Conservation (phyloP, 2,888 invertebrate genomes). For the Drosophila macrospina region DNA sequence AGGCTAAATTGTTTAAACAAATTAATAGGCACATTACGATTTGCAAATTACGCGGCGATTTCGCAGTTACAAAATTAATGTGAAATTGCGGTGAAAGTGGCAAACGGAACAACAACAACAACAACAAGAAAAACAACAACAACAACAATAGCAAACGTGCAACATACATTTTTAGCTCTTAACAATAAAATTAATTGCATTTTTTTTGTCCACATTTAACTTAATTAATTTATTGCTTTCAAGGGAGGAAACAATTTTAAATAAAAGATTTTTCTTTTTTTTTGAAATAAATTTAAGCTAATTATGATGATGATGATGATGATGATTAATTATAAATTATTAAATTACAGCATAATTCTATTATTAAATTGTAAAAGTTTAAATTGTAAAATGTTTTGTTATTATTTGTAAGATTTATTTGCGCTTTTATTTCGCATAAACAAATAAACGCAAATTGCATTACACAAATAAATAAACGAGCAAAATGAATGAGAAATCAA, state of each 20-base stretch:
- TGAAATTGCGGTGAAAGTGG: constrained; percentile 6
- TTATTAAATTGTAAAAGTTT: constrained; percentile 60
- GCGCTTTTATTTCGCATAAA: constrained; percentile 16
- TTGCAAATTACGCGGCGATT: constrained; percentile 2
- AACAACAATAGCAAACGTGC: constrained; percentile 7
- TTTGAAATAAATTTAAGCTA: constrained; percentile 27
- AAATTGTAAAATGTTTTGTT: constrained; percentile 75
- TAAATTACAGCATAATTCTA: constrained; percentile 28
- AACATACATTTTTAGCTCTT: constrained; percentile 36
- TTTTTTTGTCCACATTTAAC: constrained; percentile 16
- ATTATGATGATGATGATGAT: constrained; percentile 38
- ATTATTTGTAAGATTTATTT: constrained; percentile 75
- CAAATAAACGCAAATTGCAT: constrained; percentile 34
- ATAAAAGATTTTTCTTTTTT: constrained; percentile 29
- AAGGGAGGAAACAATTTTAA: constrained; percentile 9
- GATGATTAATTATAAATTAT: constrained; percentile 25
- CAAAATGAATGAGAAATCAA: constrained; percentile 30
- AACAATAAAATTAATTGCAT: constrained; percentile 6
- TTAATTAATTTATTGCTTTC: constrained; percentile 53
- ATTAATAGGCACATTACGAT: constrained; percentile 22
- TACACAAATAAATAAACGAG: constrained; percentile 44
- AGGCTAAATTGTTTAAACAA: constrained; percentile 40
- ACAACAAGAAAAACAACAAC: constrained; percentile 3
- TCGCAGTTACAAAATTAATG: not conserved
- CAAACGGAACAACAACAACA: constrained; percentile 9